These are phyloP conservation scores for Xenopus borealis DNA, from an alignment of 2,113 vertebrate species.

Conservation along the genomic window DNA sequence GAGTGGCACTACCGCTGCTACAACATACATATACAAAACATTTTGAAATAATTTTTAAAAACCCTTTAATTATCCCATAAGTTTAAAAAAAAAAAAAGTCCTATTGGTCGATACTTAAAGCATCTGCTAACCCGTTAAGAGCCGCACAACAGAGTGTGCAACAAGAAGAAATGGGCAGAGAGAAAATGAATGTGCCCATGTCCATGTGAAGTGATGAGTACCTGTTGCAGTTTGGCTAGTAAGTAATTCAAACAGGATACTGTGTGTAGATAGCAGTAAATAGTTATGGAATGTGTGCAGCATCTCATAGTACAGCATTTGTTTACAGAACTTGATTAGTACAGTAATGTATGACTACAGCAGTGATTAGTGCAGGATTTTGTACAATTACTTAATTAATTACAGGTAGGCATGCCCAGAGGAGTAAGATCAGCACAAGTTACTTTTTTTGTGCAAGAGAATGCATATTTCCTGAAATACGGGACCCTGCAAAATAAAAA, in stretches of 20 bases:
- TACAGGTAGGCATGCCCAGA: neutral
- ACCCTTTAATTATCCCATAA: constrained; percentile 19
- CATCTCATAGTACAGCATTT: too few relatives aligned
- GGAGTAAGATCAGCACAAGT: constrained; percentile 29
- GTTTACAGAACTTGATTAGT: neutral
- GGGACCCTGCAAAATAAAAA: neutral
- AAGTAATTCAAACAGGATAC: neutral
- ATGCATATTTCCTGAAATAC: neutral
- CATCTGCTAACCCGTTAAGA: constrained; percentile 22
- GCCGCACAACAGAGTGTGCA: constrained; percentile 1
- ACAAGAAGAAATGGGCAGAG: neutral
- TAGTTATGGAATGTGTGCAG: neutral
- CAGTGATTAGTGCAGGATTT: constrained; percentile 4
- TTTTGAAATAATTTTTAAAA: constrained; percentile 11
- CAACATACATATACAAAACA: constrained; percentile 20
- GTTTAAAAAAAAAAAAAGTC: constrained; percentile 8
- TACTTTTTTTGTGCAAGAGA: constrained; percentile 21
- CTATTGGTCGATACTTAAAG: constrained; percentile 30
- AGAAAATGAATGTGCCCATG: neutral
- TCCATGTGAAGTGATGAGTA: neutral
- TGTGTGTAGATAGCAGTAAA: neutral
- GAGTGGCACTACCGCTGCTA: neutral
- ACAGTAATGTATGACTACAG: neutral
- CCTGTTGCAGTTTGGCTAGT: neutral
- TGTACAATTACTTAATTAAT: neutral